A percentile compares a stretch with the other conserved stretches of the same genome.
Evolutionary conservation across 2,888 invertebrate species (phyloP).

Genomic region (Hydrotaea cyrtoneurina): DNA sequence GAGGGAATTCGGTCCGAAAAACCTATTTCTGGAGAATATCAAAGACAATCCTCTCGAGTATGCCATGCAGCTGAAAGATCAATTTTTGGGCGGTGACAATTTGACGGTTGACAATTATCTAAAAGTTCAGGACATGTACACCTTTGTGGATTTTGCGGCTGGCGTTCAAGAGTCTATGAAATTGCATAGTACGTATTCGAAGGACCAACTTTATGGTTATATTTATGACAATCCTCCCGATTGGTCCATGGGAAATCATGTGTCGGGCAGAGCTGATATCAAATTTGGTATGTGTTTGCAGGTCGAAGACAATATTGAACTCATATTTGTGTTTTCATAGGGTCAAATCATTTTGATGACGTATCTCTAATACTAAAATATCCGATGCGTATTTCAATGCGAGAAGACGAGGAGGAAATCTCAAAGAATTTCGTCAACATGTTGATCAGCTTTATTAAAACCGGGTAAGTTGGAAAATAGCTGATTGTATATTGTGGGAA

Average conservation of each 20-base stretch:
- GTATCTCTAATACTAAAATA: conserved; percentile 54
- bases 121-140: conserved; percentile 82
- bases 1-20: conserved; percentile 82
- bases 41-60: conserved; percentile 77
- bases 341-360: conserved; percentile 66
- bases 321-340: conserved; percentile 10
- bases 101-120: conserved; percentile 81
- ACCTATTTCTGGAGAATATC: conserved; percentile 84
- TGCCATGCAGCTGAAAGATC: conserved; percentile 66
- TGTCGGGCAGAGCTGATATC: conserved; percentile 81
- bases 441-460: conserved; percentile 59
- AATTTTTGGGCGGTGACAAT: conserved; percentile 68
- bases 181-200: conserved; percentile 82
- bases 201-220: conserved; percentile 85
- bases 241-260: conserved; percentile 82
- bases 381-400: conserved; percentile 36
- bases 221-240: conserved; percentile 84
- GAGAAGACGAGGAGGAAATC: conserved; percentile 56
- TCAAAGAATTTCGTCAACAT: conserved; percentile 62
- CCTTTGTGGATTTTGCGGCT: conserved; percentile 85
- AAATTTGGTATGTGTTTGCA: conserved; percentile 82
- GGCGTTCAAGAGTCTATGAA: conserved; percentile 84
- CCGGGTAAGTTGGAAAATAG: conserved; percentile 58
- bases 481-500: conserved; percentile 64
- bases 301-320: background rate